Base-by-base conservation (phyloP, 2,113 vertebrate genomes). In the Meleagris gallopavo region DNA sequence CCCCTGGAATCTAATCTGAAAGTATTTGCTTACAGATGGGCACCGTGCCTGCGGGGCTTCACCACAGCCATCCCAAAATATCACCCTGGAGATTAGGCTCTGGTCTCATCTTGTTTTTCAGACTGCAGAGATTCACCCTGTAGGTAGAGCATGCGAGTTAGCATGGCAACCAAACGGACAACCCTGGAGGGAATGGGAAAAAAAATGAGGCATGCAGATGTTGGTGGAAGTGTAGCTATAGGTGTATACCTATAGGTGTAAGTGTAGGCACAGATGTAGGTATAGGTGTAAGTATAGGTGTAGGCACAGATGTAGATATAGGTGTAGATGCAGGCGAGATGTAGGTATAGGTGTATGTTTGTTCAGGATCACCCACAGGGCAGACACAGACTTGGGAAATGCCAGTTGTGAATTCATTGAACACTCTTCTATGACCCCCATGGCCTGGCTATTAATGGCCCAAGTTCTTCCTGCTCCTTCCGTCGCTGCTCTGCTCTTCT, bases 281-380 rank as follows among this genome's bases (percentile, higher is more conserved):
- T 22, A 22, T 16, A 41, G 21, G n/a, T 20, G 22, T 3, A 40
- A 24, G 27, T 8, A 45, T 1, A 11, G 24, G 32, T 1, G 48
- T 1, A 11, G 32, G 32, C 1, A 29, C 2, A 43, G 27, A 30
- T 11, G 48, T 1, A 40, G 27, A 25, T 11, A 54, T 1, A 11
- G 32, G 32, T 1, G 19, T 2, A 3, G 45, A 25, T 52, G 11
- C 1, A 36, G 21, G n/a, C 9, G 25, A 40, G 27, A 27, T 10
- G 45, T 1, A 40, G 27, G 27, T 11, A 45, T 1, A 10, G n/a
- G 25, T 1, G 17, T 3, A 3, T 38, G 1, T 41, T 67, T 86
- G 38, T 30, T 55, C 79, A 93, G 83, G 52, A 57, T 80, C 65
- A 78, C 25, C 17, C 4, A 46, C 90, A 90, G 65, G 55, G 22